Conservation (phyloP, 2,888 invertebrate genomes). For the Sthenelais limicola region DNA sequence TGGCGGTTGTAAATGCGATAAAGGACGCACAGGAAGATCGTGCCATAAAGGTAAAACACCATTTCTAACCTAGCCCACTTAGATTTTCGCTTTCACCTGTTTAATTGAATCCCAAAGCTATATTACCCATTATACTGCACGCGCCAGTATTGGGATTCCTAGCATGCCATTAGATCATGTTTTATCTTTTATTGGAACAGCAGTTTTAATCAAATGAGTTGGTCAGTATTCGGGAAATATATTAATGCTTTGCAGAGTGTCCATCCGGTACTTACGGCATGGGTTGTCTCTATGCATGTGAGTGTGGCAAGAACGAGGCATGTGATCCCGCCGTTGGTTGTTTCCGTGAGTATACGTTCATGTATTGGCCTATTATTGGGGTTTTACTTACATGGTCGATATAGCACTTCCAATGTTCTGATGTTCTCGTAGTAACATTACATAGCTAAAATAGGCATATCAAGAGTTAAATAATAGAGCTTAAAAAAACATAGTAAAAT, state of each 20-base stretch:
- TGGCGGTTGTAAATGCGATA: conserved; percentile 37
- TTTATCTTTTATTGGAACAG: too few relatives aligned
- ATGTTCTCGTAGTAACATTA: too few relatives aligned
- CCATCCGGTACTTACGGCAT: conserved; percentile 27
- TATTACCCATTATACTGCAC: neutral
- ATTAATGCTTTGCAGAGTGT: conserved; percentile 23
- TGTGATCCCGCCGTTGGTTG: conserved; percentile 27
- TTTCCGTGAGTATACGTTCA: conserved; percentile 17
- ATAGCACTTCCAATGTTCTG: too few relatives aligned
- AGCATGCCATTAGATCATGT: neutral
- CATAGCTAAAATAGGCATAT: too few relatives aligned
- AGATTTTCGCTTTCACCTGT: too few relatives aligned
- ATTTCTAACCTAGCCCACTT: too few relatives aligned
- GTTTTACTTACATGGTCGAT: too few relatives aligned
- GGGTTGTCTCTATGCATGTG: conserved; percentile 25
- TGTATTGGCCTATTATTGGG: too few relatives aligned
- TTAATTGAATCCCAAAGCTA: neutral
- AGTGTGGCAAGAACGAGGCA: conserved; percentile 17
- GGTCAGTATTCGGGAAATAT: too few relatives aligned
- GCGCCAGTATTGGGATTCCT: neutral
- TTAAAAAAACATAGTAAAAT: too few relatives aligned
- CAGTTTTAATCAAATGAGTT: neutral
- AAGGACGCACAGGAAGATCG: conserved; percentile 11
- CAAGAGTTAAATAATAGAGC: too few relatives aligned
- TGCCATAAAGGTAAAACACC: conserved; percentile 38